Conservation (phyloP, 2,888 invertebrate genomes). For the Apeira syringaria region DNA sequence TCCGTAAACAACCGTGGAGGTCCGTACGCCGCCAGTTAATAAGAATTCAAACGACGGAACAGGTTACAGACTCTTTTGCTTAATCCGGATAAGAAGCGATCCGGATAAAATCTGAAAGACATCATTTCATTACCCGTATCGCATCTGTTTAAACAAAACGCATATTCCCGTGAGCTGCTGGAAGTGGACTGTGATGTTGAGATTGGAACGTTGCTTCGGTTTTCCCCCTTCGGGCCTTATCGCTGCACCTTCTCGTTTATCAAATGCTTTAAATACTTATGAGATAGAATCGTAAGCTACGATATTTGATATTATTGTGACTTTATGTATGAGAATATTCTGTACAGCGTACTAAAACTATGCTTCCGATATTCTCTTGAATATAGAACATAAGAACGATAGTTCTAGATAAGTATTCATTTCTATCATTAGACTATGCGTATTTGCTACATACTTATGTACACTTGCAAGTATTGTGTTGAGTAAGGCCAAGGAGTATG, state of each 20-base stretch:
- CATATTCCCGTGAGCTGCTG: constrained; percentile 38
- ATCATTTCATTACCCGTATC: constrained; percentile 64
- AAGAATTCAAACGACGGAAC: constrained; percentile 60
- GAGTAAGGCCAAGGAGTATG: too few species aligned
- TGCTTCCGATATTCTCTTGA: too few species aligned
- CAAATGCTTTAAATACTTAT: too few species aligned
- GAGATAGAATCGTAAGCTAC: too few species aligned
- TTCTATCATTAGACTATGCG: too few species aligned
- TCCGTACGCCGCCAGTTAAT: constrained; percentile 43
- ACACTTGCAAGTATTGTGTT: too few species aligned
- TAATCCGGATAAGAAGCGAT: constrained; percentile 56
- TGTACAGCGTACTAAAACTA: too few species aligned
- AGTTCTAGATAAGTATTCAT: too few species aligned
- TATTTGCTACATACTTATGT: too few species aligned
- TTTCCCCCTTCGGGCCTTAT: constrained; percentile 14
- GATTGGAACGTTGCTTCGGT: constrained; percentile 4
- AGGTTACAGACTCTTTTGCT: constrained; percentile 63
- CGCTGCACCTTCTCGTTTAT: constrained; percentile 22
- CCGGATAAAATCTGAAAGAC: constrained; percentile 51
- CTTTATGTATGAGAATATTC: too few species aligned
- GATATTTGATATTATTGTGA: too few species aligned
- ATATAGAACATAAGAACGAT: too few species aligned
- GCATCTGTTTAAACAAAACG: constrained; percentile 56
- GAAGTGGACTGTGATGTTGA: constrained; percentile 22
- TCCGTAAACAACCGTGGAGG: constrained; percentile 44